Conservation (phyloP, 2,113 vertebrate species). For the Arizona elegans region DNA sequence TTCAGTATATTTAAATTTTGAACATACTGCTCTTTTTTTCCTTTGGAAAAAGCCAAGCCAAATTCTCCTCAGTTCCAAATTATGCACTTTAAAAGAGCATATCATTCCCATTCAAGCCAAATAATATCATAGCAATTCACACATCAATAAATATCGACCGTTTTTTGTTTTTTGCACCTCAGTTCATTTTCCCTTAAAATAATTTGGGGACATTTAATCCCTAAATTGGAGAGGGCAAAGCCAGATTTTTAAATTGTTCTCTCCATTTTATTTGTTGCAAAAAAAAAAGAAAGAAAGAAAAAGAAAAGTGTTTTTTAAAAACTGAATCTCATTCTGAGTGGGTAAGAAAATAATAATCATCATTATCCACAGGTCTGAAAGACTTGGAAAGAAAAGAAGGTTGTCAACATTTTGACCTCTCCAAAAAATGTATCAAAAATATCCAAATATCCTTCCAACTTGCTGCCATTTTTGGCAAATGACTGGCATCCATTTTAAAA, state of each 20-base stretch:
- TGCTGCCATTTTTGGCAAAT: background rate
- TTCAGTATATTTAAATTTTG: background rate
- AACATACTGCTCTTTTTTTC: too few relatives aligned
- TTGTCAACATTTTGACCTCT: background rate
- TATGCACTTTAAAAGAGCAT: too few relatives aligned
- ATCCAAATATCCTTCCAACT: background rate
- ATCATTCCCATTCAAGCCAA: background rate
- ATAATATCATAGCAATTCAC: background rate
- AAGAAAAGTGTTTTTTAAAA: background rate
- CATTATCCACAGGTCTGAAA: background rate
- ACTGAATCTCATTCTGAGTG: background rate
- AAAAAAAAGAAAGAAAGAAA: background rate
- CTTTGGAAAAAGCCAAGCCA: too few relatives aligned
- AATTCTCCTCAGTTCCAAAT: too few relatives aligned
- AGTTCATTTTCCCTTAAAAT: background rate
- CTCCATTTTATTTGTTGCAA: background rate
- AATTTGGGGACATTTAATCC: background rate
- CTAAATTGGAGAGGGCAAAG: background rate
- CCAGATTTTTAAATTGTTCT: background rate
- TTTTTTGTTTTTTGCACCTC: background rate
- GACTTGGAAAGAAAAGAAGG: background rate
- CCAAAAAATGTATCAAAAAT: background rate
- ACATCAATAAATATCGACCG: background rate
- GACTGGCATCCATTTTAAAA: background rate
- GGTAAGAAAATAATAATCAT: background rate